These are phyloP conservation scores for Antechinus flavipes DNA, from an alignment of 2,113 vertebrate species.

Conservation along the genomic window DNA sequence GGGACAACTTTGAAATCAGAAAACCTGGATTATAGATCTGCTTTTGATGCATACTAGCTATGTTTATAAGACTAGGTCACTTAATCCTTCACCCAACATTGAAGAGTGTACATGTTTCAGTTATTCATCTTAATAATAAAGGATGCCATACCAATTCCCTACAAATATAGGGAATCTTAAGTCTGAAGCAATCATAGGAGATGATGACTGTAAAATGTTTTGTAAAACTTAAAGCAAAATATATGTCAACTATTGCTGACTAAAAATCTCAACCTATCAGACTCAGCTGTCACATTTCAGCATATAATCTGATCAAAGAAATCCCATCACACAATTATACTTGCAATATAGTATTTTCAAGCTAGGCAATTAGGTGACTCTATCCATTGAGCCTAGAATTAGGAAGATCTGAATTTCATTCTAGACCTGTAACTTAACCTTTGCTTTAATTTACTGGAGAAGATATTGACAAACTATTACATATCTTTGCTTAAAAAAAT, in stretches of 20 bases:
- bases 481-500: neutral
- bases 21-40: neutral
- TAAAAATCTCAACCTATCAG: neutral
- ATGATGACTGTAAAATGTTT: neutral
- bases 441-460: neutral
- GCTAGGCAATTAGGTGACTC: neutral
- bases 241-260: neutral
- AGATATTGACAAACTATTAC: neutral
- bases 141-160: neutral
- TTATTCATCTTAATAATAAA: neutral
- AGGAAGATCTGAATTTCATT: neutral
- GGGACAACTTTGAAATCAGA: neutral
- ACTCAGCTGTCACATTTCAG: neutral
- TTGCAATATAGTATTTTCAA: neutral
- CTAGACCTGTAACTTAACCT: neutral
- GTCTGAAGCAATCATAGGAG: neutral
- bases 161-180: neutral
- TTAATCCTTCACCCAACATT: neutral
- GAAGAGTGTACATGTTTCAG: neutral
- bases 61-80: neutral
- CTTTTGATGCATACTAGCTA: neutral
- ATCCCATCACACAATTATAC: neutral
- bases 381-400: neutral
- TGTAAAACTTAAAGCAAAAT: neutral
- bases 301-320: neutral